Evolutionary conservation across 2,113 vertebrate genomes (phyloP), one percentile per base, ranked within the genome.

Genomic region (Chaenogobius annularis): DNA sequence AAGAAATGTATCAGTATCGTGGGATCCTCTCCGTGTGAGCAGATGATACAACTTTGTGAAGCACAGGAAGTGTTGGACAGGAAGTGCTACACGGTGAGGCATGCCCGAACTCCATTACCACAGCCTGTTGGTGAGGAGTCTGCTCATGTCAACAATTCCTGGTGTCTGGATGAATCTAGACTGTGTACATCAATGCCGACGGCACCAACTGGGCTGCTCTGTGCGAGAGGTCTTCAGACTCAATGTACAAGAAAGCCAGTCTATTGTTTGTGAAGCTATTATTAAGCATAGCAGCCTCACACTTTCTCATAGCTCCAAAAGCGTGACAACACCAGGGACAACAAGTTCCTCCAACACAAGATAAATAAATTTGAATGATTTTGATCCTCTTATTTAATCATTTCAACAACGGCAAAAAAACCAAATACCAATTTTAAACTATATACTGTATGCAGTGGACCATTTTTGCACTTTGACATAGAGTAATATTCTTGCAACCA

Each of bases 261-360:
- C 61, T 10, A 7, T n/a, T 56, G 56, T 56, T 22, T 58, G 59
- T 70, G 54, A 52, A 55, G 52, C 73, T 37, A 65, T 59, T 80
- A 75, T 58, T 83, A 80, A 82, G 70, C 20, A 74, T 26, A 46
- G 46, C 55, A 66, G 35, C 56, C 69, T 75, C 50, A 19, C 61
- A 47, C 40, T 66, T 66, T 79, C 70, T 73, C 65, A 61, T 64
- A 78, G 65, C 66, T 66, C 52, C 26, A 84, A 74, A 79, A 69
- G 74, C 78, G 76, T 69, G 83, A 80, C 70, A 78, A 78, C 78
- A 85, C 78, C 64, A 23, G 79, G 70, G 68, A 82, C 66, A 76
- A 50, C 48, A 55, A 70, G 68, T 86, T 81, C 74, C 68, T 79
- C 56, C 55, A 70, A 75, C 75, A 75, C 50, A 68, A 83, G 66